Base-by-base conservation (phyloP, 2,888 invertebrate genomes). In the Drosophila demipolita region DNA sequence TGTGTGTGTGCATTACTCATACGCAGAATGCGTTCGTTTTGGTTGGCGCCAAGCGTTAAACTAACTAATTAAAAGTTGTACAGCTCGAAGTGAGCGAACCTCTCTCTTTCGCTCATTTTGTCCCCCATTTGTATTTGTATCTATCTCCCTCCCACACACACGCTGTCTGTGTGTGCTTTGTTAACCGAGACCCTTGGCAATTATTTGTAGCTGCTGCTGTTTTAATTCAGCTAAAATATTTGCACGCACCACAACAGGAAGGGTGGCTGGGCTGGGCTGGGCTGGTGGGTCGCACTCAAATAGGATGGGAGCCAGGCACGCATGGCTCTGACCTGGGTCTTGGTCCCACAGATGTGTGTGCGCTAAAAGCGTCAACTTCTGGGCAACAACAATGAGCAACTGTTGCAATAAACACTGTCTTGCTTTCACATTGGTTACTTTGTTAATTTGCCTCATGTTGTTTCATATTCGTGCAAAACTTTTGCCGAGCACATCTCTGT, bases 51-150 rank as follows among this genome's bases (percentile, higher is more conserved):
- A 80, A 75, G 76, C 87, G 83, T 80, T 87, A 83, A 87, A 87
- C 87, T 87, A 89, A 87, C 87, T 89, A 89, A 87, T 87, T 87
- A 89, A 87, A 87, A 87, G 73, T 87, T 87, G 65, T 76, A 77
- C 75, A 85, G 75, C 80, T 76, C 48, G 49, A 29, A 38, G 42
- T 64, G 6, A 29, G 29, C 6, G 6, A 29, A 20, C 7, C 36
- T 69, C 66, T 45, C 32, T 52, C 64, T 58, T 36, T 66, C 52
- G 32, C 35, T 45, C n/a, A 17, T n/a, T 54, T 15, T 15, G 3
- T 0, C 61, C 38, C 53, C 23, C 63, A 50, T 38, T 66, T 48
- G 11, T 17, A 36, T 55, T 29, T 26, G 49, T 20, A 20, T 32
- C 32, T 50, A 58, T 48, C 42, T 32, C 23, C 20, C 32, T 60